phyloP scores from a whole-genome alignment of 2,888 invertebrate genomes.

The Athetis lepigone region DNA sequence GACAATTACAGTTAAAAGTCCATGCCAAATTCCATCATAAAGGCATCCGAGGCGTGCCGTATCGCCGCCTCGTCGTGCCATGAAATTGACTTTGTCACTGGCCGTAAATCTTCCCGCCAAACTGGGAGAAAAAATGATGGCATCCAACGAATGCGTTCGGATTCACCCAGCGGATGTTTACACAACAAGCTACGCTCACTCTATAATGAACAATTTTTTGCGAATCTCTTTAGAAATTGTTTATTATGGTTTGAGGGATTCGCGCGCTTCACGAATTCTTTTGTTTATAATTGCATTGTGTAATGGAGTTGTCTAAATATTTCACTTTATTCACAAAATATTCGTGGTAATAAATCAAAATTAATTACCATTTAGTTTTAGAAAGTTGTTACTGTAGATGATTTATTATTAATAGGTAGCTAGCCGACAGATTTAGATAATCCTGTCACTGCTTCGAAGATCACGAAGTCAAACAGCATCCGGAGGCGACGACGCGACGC shows the following conservation, averaged over 20 bases:
- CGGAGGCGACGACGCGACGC: slow-evolving; percentile 14
- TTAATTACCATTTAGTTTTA: slow-evolving; percentile 17
- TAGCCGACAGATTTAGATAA: slow-evolving; percentile 52
- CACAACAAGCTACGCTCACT: slow-evolving; percentile 81
- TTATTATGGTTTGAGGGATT: slow-evolving; percentile 67
- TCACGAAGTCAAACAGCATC: slow-evolving; percentile 50
- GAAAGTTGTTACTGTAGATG: slow-evolving; percentile 15
- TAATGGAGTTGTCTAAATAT: slow-evolving; percentile 70
- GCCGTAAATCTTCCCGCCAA: slow-evolving; percentile 86
- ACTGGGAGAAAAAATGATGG: slow-evolving; percentile 79
- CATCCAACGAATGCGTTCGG: slow-evolving; percentile 76
- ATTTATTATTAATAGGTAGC: slow-evolving; percentile 31
- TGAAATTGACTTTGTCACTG: slow-evolving; percentile 90
- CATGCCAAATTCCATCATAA: slow-evolving; percentile 83
- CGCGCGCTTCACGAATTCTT: slow-evolving; percentile 61
- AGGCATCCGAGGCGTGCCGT: slow-evolving; percentile 79
- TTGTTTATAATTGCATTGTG: slow-evolving; percentile 58
- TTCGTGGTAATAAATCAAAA: slow-evolving; percentile 19
- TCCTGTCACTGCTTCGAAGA: slow-evolving; percentile 38
- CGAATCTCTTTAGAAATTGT: slow-evolving; percentile 72
- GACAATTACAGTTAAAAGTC: slow-evolving; percentile 87
- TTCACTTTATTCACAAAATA: slow-evolving; percentile 31
- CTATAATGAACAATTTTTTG: slow-evolving; percentile 76
- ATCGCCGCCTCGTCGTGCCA: slow-evolving; percentile 78
- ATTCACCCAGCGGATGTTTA: slow-evolving; percentile 84